Evolutionary conservation across 2,888 invertebrate genomes (phyloP).

Genomic region (Conomelus anceps): DNA sequence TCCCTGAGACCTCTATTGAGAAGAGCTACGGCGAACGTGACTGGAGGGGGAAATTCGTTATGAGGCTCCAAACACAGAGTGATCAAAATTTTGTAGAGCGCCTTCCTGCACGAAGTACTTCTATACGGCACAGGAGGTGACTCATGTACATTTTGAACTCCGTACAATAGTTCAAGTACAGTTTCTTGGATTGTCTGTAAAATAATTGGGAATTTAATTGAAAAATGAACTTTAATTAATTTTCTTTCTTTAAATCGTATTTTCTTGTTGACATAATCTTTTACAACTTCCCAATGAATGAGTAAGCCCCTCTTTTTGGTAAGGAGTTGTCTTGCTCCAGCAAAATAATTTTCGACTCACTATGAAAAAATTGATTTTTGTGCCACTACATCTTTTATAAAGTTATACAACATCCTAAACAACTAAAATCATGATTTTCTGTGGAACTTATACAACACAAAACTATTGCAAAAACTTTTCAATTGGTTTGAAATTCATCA

Average conservation of each 20-base stretch:
- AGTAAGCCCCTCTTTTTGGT: no score
- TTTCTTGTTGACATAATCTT: not conserved
- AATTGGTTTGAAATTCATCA: no score
- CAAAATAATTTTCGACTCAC: no score
- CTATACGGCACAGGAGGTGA: not conserved
- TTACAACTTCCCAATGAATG: not conserved
- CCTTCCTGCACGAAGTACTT: not conserved
- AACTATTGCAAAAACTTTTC: no score
- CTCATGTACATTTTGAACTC: not conserved
- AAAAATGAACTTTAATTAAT: not conserved
- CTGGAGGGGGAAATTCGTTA: not conserved
- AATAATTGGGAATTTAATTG: not conserved
- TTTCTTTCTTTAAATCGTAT: not conserved
- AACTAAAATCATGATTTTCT: no score
- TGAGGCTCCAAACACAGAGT: not conserved
- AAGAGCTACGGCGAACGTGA: not conserved
- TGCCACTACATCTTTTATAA: no score
- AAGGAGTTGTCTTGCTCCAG: no score
- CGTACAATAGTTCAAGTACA: not conserved
- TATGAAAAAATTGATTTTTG: no score
- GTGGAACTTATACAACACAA: no score
- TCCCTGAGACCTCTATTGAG: not conserved
- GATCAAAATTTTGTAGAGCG: not conserved
- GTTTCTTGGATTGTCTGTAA: not conserved
- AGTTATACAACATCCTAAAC: no score